Base-by-base conservation (phyloP, 2,113 vertebrate genomes). In the Bos javanicus region DNA sequence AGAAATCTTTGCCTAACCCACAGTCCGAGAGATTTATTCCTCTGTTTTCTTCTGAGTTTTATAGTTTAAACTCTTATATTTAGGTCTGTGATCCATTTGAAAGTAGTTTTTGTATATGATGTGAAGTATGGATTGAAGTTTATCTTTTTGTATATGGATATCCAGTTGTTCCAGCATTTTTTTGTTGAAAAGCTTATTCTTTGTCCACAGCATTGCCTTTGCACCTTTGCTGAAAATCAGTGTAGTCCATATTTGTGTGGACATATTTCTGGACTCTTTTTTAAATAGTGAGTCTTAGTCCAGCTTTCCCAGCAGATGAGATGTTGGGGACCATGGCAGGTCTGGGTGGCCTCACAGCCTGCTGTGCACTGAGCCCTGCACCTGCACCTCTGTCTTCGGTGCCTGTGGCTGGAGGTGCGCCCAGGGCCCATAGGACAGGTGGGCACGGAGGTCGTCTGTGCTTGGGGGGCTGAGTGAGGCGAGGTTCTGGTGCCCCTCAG, bases 1-100 rank as follows among this genome's bases (percentile, higher is more conserved):
- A 92, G 80, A 92, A 95, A 81, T 80, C n/a, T 95, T 89, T 95
- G 67, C 21, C 8, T 96, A 86, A 62, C 33, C 3, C 15, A 67
- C 56, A 9, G 43, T 92, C 19, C 50, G 60, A 43, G 52, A 54
- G 57, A 85, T 82, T 92, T 82, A 90, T 86, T 92, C 7, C 43
- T 88, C 19, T 71, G 5, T 88, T 85, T 94, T 88, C 76, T 87
- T 87, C 8, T 84, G 36, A 50, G 19, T 91, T 95, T 36, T 60
- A 14, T 74, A 84, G 36, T 85, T 92, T 85, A 84, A 80, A 67
- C 86, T 80, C 57, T 85, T 94, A 62, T 4, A 43, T 26, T 87
- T 64, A 95, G 56, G 19, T 59, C 54, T 12, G 0, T 85, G 56
- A 67, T 84, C 60, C 17, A 56, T 92, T 92, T 92, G 67, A 30